phyloP scores from a whole-genome alignment of 2,113 vertebrate genomes.

The Silurus meridionalis region DNA sequence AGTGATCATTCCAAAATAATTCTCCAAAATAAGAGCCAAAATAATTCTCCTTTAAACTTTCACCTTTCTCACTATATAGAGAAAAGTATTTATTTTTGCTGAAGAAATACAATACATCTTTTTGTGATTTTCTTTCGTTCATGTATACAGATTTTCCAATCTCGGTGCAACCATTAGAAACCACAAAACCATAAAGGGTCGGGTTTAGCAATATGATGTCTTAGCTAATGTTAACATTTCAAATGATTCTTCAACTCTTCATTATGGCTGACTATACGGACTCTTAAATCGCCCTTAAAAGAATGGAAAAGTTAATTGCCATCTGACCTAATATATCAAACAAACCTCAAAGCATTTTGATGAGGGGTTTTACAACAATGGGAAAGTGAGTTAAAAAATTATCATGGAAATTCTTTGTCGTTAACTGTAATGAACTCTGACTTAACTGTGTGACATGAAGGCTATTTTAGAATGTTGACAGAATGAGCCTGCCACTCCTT shows the following conservation, averaged over 20 bases:
- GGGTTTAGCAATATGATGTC: conserved; percentile 17
- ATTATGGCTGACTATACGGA: neutral
- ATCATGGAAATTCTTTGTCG: conserved; percentile 47
- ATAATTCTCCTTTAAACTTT: neutral
- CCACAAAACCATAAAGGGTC: conserved; percentile 28
- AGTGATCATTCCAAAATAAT: neutral
- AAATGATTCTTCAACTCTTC: neutral
- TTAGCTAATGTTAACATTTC: conserved; percentile 19
- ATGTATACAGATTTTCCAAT: conserved; percentile 4
- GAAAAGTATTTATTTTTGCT: neutral
- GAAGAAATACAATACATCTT: neutral
- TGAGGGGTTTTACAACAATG: conserved; percentile 40
- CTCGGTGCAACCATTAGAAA: conserved; percentile 4
- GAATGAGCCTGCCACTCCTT: conserved; percentile 26
- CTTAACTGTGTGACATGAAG: conserved; percentile 32
- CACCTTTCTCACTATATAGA: neutral
- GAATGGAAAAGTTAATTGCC: conserved; percentile 49
- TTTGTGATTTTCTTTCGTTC: neutral
- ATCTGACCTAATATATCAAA: conserved; percentile 50
- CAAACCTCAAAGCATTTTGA: conserved; percentile 52
- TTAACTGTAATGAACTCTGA: conserved; percentile 42
- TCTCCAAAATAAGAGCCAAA: neutral
- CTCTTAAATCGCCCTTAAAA: conserved; percentile 41
- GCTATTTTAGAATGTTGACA: conserved; percentile 34
- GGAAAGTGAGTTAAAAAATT: conserved; percentile 20